Base-by-base conservation (phyloP, 1,140 invertebrate species). In the Ceratosolen solmsi region DNA sequence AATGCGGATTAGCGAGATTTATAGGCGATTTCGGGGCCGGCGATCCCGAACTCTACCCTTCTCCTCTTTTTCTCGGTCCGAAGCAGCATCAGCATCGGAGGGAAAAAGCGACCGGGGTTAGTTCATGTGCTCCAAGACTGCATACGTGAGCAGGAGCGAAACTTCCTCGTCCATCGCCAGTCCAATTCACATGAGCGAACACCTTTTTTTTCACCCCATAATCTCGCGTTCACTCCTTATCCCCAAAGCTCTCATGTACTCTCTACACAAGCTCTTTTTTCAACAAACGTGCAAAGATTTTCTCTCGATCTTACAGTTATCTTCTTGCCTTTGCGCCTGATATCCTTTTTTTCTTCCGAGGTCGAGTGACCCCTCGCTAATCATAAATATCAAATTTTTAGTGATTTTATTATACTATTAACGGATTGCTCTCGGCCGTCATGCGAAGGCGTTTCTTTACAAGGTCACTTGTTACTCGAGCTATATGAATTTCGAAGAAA, bases 1-100 rank as follows among this genome's bases (percentile, higher is more conserved):
- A 83, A 82, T 83, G 84, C 82, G 86, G 86, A 86, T 87, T 87
- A 87, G 81, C 79, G 82, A 85, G 85, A 86, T 87, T 87, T 87
- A 87, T 86, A 54, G 83, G 65, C 9, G 76, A 85, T 84, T 86
- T 77, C 73, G 63, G 79, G 33, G 41, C 0, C 25, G 56, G 49
- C 58, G 60, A 78, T 74, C 83, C 71, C 65, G 74, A 79, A 74
- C 68, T 81, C 78, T 56, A 54, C 74, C 65, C 22, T 46, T 71
- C 60, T 75, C 58, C 65, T 68, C 68, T 38, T 79, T 33, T 79
- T 22, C 60, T 56, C 22, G 22, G 54, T 4, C 2, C 22, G 73
- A 60, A 30, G 25, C 46, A 20, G 73, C 22, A 17, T 38, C 15
- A 68, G 46, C 20, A 17, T 2, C 2, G 4, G 41, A 36, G 22